Percentiles rank a stretch among this genome's conserved stretches.
These are phyloP conservation scores for Pseudorhombus dupliciocellatus DNA, from an alignment of 2,113 vertebrate genomes.

Conservation along the genomic window DNA sequence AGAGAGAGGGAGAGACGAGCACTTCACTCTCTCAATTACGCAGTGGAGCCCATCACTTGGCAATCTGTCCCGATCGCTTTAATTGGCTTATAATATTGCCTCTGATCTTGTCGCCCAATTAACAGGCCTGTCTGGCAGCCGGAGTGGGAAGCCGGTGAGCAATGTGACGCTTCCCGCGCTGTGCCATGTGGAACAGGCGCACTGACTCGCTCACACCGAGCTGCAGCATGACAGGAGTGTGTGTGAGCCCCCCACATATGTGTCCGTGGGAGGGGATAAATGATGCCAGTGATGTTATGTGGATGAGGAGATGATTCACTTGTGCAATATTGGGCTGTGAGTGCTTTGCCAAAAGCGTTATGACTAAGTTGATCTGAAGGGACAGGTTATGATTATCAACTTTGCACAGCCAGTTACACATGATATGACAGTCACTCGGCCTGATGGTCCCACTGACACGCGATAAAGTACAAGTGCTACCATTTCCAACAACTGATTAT, in stretches of 20 bases:
- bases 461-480: not conserved
- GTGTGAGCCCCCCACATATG: constrained; percentile 19
- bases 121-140: constrained; percentile 99
- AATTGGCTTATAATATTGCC: constrained; percentile 99
- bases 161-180: constrained; percentile 95
- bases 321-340: constrained; percentile 5
- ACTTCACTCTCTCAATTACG: constrained; percentile 98
- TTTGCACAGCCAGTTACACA: constrained; percentile 23
- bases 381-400: constrained; percentile 35
- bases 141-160: constrained; percentile 90
- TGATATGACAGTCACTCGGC: constrained; percentile 11
- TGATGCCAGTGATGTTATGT: constrained; percentile 40
- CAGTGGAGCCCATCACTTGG: constrained; percentile 99
- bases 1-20: constrained; percentile 62
- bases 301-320: constrained; percentile 35
- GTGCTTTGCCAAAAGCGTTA: constrained; percentile 13
- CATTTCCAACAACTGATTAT: too few species aligned
- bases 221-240: constrained; percentile 84
- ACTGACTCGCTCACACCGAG: constrained; percentile 94
- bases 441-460: constrained; percentile 17
- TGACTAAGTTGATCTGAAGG: constrained; percentile 30
- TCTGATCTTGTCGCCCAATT: constrained; percentile 99
- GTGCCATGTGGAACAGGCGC: constrained; percentile 96
- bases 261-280: constrained; percentile 23
- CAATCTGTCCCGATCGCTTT: constrained; percentile 99